A percentile compares a stretch with the other conserved stretches of the same genome.
These are phyloP conservation scores for Heterocephalus glaber DNA, from an alignment of 2,113 vertebrate species.

Conservation along the genomic window DNA sequence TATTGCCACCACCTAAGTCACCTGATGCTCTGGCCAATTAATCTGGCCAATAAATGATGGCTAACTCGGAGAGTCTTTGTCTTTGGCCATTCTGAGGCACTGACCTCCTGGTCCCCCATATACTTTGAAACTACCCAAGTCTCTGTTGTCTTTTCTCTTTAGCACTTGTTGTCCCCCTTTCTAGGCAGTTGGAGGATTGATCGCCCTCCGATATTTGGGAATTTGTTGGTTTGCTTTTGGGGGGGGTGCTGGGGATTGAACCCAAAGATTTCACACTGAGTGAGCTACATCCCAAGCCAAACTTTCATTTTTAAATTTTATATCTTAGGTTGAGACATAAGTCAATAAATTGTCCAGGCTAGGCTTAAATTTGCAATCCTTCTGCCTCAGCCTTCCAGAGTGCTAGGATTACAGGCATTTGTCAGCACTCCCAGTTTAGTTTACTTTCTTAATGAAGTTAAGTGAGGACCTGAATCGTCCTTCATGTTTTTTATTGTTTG, in stretches of 20 bases:
- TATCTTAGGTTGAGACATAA: neutral
- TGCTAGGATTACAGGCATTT: neutral
- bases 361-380: neutral
- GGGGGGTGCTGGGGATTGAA: too few relatives aligned
- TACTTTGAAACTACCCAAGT: too few relatives aligned
- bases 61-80: too few relatives aligned
- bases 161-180: too few relatives aligned
- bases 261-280: neutral
- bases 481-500: neutral
- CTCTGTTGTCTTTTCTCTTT: too few relatives aligned
- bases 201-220: too few relatives aligned
- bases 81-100: too few relatives aligned
- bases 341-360: neutral
- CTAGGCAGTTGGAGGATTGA: too few relatives aligned
- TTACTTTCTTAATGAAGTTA: neutral
- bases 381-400: neutral
- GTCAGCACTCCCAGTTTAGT: neutral
- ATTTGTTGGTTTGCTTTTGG: neutral
- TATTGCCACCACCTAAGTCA: too few relatives aligned
- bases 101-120: too few relatives aligned
- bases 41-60: too few relatives aligned
- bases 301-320: neutral
- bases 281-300: neutral
- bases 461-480: neutral
- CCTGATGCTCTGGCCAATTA: too few relatives aligned